phyloP scores from a whole-genome alignment of 92 coral and sea anemone species.

The Palythoa grandis region DNA sequence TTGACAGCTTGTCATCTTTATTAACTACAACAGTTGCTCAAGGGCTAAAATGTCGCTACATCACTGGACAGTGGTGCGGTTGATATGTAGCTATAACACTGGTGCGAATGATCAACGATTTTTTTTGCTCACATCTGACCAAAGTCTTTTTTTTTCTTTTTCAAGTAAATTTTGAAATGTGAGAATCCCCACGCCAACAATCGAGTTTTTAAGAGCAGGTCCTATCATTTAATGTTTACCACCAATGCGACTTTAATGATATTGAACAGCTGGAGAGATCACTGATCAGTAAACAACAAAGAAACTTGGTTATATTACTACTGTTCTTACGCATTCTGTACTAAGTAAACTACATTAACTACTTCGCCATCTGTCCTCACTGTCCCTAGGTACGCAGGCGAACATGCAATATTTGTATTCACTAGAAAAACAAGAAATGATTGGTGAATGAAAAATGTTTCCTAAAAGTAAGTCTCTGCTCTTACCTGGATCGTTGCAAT shows the following conservation, averaged over 20 bases:
- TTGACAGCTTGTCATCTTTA: too few relatives aligned
- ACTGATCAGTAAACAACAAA: background rate
- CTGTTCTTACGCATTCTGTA: background rate
- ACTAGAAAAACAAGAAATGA: background rate
- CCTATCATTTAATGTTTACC: background rate
- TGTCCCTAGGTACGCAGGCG: background rate
- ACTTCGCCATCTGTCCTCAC: background rate
- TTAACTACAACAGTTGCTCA: too few relatives aligned
- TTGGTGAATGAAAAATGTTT: background rate
- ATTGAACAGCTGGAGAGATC: background rate
- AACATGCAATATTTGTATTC: background rate
- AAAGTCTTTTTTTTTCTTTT: too few relatives aligned
- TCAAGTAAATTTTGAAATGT: too few relatives aligned
- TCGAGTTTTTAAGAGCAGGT: background rate
- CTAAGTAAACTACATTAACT: background rate
- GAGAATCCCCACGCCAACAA: too few relatives aligned
- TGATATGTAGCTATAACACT: too few relatives aligned
- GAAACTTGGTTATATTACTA: background rate
- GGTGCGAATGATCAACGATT: too few relatives aligned
- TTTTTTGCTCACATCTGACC: too few relatives aligned
- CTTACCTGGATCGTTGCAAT: slow-evolving; percentile 22
- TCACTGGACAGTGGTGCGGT: too few relatives aligned
- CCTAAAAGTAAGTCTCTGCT: background rate
- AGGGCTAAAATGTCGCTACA: too few relatives aligned
- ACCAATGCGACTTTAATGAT: slow-evolving; percentile 11